phyloP scores from a whole-genome alignment of 2,888 invertebrate genomes.

The Boloria euphrosyne region DNA sequence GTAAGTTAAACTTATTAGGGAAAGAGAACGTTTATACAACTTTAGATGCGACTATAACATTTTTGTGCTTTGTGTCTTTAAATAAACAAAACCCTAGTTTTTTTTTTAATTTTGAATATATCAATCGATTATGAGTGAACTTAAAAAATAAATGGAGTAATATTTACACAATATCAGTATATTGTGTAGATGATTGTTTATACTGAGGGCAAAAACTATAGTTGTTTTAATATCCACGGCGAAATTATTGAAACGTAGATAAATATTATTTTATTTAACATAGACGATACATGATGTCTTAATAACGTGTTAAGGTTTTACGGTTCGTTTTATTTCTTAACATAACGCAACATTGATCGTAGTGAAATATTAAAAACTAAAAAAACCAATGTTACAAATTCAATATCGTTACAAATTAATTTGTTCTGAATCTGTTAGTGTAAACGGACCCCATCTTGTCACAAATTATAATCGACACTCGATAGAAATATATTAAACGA shows the following conservation, averaged over 20 bases:
- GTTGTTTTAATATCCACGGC: no score
- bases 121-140: no score
- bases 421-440: constrained; percentile 17
- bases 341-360: background rate
- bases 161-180: no score
- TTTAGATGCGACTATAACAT: background rate
- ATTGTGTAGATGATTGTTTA: no score
- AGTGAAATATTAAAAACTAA: constrained; percentile 8
- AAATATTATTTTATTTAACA: no score
- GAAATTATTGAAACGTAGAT: no score
- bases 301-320: no score
- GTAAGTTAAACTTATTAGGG: background rate
- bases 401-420: constrained; percentile 18
- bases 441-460: constrained; percentile 14
- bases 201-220: no score
- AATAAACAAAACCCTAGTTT: background rate
- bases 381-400: background rate
- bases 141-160: no score
- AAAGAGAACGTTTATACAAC: constrained; percentile 1
- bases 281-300: no score
- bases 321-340: background rate
- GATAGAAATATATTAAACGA: background rate
- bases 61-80: background rate
- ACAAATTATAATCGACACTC: constrained; percentile 3
- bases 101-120: no score